A percentile compares a stretch with the other conserved stretches of the same genome.
Conservation (phyloP, 2,113 vertebrate genomes). For the Rutilus rutilus region DNA sequence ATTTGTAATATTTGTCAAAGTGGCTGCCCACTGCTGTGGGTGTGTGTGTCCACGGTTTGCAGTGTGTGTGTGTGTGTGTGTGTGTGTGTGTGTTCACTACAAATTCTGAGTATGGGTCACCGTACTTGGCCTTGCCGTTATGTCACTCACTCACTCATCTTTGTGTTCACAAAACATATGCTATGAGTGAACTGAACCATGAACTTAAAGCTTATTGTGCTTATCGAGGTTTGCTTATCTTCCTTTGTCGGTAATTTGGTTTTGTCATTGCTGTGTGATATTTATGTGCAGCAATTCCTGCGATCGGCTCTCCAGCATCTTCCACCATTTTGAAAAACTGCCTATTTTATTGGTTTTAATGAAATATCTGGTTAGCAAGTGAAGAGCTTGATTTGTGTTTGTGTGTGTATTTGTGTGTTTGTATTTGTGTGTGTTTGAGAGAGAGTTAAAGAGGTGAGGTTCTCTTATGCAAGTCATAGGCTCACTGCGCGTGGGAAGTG, state of each 20-base stretch:
- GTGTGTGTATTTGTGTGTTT: constrained; percentile 32
- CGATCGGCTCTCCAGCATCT: not conserved
- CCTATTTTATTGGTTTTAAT: constrained; percentile 3
- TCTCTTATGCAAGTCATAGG: constrained; percentile 61
- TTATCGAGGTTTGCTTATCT: constrained; percentile 17
- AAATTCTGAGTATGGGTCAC: too few species aligned
- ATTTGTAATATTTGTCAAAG: not conserved
- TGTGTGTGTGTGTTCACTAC: too few species aligned
- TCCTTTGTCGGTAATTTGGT: not conserved
- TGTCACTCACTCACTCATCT: not conserved
- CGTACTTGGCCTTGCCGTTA: too few species aligned
- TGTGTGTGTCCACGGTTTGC: too few species aligned
- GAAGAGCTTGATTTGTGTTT: constrained; percentile 19
- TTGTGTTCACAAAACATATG: not conserved
- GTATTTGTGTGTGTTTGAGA: constrained; percentile 10
- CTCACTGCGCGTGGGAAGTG: constrained; percentile 59
- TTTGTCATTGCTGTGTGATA: not conserved
- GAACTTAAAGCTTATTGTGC: not conserved
- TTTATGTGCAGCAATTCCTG: not conserved
- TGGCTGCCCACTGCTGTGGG: not conserved
- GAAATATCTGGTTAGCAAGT: constrained; percentile 24
- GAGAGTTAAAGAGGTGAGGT: constrained; percentile 47
- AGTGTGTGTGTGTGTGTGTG: too few species aligned
- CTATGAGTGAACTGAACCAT: not conserved
- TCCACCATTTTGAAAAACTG: constrained; percentile 8